Conservation (phyloP, 2,113 vertebrate species). For the Phocoena sinus region DNA sequence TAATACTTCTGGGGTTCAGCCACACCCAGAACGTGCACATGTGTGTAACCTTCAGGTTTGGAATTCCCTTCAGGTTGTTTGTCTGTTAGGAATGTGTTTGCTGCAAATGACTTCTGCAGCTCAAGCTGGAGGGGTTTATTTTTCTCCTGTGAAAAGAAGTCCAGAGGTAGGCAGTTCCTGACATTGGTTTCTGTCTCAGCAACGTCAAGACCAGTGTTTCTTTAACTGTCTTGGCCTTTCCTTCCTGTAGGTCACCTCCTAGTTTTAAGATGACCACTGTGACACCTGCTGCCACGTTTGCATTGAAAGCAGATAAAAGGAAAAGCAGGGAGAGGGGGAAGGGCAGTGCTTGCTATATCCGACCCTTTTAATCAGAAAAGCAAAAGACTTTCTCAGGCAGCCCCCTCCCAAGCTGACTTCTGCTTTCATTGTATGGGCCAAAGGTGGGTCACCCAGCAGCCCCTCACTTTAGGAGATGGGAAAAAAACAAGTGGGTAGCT, state of each 20-base stretch:
- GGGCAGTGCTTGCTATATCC: neutral
- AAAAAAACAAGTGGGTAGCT: neutral
- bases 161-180: neutral
- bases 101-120: neutral
- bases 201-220: neutral
- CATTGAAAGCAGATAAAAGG: neutral
- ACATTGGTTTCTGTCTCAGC: neutral
- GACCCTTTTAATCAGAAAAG: neutral
- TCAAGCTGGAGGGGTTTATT: neutral
- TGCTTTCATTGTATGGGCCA: neutral
- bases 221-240: neutral
- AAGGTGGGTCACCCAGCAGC: neutral
- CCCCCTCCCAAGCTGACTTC: neutral
- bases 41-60: neutral
- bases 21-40: no score
- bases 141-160: neutral
- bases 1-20: conserved; percentile 43
- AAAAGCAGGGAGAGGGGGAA: neutral
- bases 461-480: neutral
- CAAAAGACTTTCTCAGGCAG: neutral
- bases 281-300: rapidly evolving
- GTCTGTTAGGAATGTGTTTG: neutral
- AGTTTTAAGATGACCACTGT: neutral
- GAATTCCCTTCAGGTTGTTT: neutral
- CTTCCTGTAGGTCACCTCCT: neutral